Conservation (phyloP, 2,888 invertebrate species). For the Eupithecia insigniata region DNA sequence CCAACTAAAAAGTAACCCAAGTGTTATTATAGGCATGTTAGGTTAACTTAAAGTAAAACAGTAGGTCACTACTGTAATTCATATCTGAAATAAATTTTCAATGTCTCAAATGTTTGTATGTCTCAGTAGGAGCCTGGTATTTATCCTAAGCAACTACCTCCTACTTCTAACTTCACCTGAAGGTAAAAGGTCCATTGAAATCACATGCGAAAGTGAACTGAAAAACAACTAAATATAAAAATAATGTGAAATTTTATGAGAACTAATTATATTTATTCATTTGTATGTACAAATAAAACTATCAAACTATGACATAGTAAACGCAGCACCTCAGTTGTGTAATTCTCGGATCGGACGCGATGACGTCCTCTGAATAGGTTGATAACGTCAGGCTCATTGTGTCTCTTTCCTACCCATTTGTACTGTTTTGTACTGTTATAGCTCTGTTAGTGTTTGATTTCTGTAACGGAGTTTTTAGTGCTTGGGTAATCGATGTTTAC, state of each 20-base stretch:
- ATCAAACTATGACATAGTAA: constrained; percentile 38
- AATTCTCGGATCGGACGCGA: constrained; percentile 50
- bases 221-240: background rate
- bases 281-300: background rate
- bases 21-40: background rate
- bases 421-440: constrained; percentile 25
- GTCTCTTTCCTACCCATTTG: constrained; percentile 24
- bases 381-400: constrained; percentile 48
- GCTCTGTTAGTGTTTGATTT: constrained; percentile 8
- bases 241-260: background rate
- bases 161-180: background rate
- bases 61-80: background rate
- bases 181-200: background rate
- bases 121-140: background rate
- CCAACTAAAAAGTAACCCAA: background rate
- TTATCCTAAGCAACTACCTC: too few species aligned
- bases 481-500: constrained; percentile 10
- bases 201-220: background rate
- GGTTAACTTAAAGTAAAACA: background rate
- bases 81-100: background rate
- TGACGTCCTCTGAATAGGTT: constrained; percentile 54
- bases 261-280: too few species aligned
- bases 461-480: constrained; percentile 12
- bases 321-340: constrained; percentile 52
- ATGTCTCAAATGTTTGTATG: too few species aligned